Percentiles rank a stretch among this genome's conserved stretches.
phyloP scores from a whole-genome alignment of 2,113 vertebrate genomes.

The Anthoscopus minutus region DNA sequence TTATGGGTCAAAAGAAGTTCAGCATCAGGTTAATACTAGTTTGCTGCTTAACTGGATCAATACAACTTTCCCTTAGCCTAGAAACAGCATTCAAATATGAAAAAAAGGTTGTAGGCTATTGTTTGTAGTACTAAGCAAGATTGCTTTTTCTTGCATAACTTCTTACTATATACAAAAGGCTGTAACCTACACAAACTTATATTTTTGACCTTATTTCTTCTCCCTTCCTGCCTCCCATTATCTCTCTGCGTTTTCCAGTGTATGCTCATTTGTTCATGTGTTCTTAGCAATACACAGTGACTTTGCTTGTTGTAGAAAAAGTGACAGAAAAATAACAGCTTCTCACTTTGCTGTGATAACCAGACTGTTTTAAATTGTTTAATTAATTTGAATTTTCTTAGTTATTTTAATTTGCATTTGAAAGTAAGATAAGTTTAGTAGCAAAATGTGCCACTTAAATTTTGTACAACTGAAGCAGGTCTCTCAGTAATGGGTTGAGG shows the following conservation, averaged over 20 bases:
- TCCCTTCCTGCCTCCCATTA: not conserved
- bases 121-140: not conserved
- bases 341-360: not conserved
- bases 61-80: not conserved
- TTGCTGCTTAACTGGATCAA: not conserved
- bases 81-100: not conserved
- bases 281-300: not conserved
- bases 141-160: not conserved
- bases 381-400: not conserved
- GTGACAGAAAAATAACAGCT: not conserved
- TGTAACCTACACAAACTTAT: not conserved
- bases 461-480: not conserved
- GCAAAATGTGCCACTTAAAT: not conserved
- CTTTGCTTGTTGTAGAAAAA: not conserved
- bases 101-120: not conserved
- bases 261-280: not conserved
- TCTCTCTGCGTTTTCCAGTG: not conserved
- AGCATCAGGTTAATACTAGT: not conserved
- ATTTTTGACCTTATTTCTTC: not conserved
- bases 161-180: not conserved
- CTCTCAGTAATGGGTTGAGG: not conserved
- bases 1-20: not conserved
- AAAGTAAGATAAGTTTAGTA: not conserved
- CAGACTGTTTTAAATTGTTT: not conserved
- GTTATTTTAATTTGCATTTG: not conserved